These are phyloP conservation scores for Orthosia cruda DNA, from an alignment of 2,888 invertebrate genomes.

Conservation along the genomic window DNA sequence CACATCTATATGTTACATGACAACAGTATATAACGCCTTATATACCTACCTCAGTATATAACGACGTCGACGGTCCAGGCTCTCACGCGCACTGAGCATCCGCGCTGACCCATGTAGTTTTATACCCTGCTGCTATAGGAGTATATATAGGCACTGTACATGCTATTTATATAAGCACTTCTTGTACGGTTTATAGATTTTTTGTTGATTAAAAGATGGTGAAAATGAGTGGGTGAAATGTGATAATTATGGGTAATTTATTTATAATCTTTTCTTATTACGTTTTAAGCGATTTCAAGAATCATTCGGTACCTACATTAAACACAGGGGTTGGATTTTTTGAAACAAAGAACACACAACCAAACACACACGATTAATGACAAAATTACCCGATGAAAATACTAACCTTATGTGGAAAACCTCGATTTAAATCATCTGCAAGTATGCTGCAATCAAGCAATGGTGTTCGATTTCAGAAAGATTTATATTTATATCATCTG, in stretches of 20 bases:
- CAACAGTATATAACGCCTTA: conserved; percentile 30
- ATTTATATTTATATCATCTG: no score
- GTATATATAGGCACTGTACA: conserved; percentile 52
- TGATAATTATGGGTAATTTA: not conserved
- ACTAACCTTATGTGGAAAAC: no score
- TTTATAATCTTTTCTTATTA: not conserved
- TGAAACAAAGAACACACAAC: no score
- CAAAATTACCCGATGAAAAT: no score
- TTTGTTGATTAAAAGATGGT: conserved; percentile 31
- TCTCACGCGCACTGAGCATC: conserved; percentile 79
- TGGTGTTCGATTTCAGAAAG: no score
- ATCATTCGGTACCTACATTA: not conserved
- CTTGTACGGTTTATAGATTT: conserved; percentile 33
- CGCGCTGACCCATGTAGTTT: conserved; percentile 81
- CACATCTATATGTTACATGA: conserved; percentile 5
- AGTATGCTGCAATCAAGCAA: no score
- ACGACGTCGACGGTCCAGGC: conserved; percentile 49
- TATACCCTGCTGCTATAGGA: conserved; percentile 53
- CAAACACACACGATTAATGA: not conserved
- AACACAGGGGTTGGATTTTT: not conserved
- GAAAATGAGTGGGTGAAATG: conserved; percentile 6
- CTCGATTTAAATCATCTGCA: no score
- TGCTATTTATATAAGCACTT: conserved; percentile 61
- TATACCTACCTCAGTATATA: conserved; percentile 33
- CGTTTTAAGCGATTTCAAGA: not conserved